Base-by-base conservation (phyloP, 2,888 invertebrate species). In the Glaucopsyche alexis region DNA sequence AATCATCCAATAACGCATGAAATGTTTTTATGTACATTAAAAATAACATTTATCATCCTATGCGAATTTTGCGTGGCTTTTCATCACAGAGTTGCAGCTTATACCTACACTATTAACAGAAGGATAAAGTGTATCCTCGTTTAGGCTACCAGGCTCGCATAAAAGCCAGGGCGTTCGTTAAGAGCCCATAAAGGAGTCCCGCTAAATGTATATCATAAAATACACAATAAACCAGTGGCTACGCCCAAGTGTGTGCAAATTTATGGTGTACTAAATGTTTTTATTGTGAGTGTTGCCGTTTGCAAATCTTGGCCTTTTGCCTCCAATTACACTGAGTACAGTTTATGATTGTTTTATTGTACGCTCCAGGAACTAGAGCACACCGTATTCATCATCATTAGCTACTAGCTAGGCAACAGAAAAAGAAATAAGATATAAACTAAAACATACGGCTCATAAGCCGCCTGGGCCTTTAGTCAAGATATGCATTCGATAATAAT, bases 181-280 rank as follows among this genome's bases (percentile, higher is more conserved):
- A 55, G 55, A 55, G 19, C 19, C 19, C 55, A 19, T 55, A 19
- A 55, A 55, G 55, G 55, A 55, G 55, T 42, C 3, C 42, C 42
- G 42, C 42, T 42, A 42, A 42, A 42, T 42, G 42, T 42, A 42
- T 42, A 42, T 42, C 42, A 42, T 42, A 42, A 71, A 52, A 38
- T 50, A 29, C 38, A 29, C 70, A 52, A 49, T 70, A 47, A 49
- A 38, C 29, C 49, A 50, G 69, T 47, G 14, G 49, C 71, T 81
- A 80, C 81, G 81, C 81, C 80, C 81, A 81, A 80, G 79, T 76
- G 75, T 80, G 74, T 77, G 76, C 73, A 66, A 78, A 80, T 82
- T 81, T 84, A 80, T 79, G 78, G 75, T 75, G 72, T 71, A 72
- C 70, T 77, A 77, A 76, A 77, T 60, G 72, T 77, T 76, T 75